Base-by-base conservation (phyloP, 2,888 invertebrate species). In the Epicampocera succincta region DNA sequence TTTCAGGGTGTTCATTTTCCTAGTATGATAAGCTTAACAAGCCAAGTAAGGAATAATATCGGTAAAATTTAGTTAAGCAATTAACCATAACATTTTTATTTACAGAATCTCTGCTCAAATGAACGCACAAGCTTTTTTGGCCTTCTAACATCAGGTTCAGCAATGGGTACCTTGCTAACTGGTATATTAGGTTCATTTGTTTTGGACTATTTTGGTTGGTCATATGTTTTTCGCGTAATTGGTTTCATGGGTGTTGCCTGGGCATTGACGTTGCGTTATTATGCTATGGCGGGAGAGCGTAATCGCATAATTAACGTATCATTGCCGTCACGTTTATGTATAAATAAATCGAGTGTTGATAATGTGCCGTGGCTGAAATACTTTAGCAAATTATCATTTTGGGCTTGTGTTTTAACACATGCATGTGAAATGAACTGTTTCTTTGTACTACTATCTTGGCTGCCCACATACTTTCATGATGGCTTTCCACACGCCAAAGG, bases 391-490 rank as follows among this genome's bases (percentile, higher is more conserved):
- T 87, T 92, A 38, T 92, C 94, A 63, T 94, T 94, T 87, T 94
- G 94, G 94, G 93, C 95, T n/a, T 93, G 94, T 80, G 92, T 94
- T 5, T 88, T 94, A 80, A 94, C 94, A 56, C 95, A 95, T 88
- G 94, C 94, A 84, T 94, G 94, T 87, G 94, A 94, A 88, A 94
- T 94, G 89, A 94, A 94, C 89, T 94, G 94, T 85, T 95, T 94
- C 88, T 95, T 94, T 89, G 94, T 95, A 58, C 89, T 95, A 79
- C 91, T 95, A 50, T 94, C 94, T 11, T 95, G 95, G 95, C 91
- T 95, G 87, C 95, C 95, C 44, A 94, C 94, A 52, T 95, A 94
- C 88, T 95, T 95, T 87, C 93, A 94, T 86, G 95, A 95, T 86
- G 94, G 93, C 25, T 95, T 93, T 86, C 94, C 94, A 0, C 92